Conservation (phyloP, 2,797 vertebrate genomes). For the Jordanella pulchra region DNA sequence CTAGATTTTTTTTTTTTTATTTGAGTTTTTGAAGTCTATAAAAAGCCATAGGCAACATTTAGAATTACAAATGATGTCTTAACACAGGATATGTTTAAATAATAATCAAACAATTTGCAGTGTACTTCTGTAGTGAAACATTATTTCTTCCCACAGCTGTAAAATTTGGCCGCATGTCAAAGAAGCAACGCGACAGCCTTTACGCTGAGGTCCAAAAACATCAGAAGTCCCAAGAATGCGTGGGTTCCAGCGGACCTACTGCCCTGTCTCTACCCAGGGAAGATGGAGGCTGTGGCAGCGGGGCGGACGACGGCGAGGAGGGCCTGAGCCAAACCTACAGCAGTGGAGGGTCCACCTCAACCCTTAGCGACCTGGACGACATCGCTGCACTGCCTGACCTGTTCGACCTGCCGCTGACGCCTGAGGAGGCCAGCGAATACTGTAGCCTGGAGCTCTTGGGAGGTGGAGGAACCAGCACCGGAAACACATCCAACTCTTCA, state of each 20-base stretch:
- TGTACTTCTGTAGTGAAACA: not conserved
- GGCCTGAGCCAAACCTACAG: slow-evolving; percentile 83
- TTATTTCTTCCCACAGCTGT: slow-evolving; percentile 78
- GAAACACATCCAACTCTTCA: slow-evolving; percentile 75
- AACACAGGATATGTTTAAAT: too few relatives aligned
- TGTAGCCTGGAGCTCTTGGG: slow-evolving; percentile 86
- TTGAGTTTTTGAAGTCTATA: too few relatives aligned
- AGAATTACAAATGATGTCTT: too few relatives aligned
- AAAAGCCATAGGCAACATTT: too few relatives aligned
- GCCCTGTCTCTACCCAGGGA: slow-evolving; percentile 65
- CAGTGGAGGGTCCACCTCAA: slow-evolving; percentile 84
- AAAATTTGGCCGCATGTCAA: slow-evolving; percentile 95
- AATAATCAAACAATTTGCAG: not conserved
- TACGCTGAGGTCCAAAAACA: slow-evolving; percentile 93
- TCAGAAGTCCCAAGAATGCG: slow-evolving; percentile 87
- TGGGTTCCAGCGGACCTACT: slow-evolving; percentile 40
- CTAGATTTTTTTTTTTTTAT: too few relatives aligned
- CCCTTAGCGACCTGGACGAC: slow-evolving; percentile 89
- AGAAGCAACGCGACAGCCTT: slow-evolving; percentile 93
- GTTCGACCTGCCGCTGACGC: slow-evolving; percentile 90
- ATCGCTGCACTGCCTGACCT: slow-evolving; percentile 87
- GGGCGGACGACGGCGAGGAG: slow-evolving; percentile 67
- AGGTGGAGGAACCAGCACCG: slow-evolving; percentile 69
- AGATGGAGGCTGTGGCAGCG: slow-evolving; percentile 57
- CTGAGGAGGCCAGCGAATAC: slow-evolving; percentile 85